Conservation (phyloP, 1,140 invertebrate genomes). For the Cardiocondyla obscurior region DNA sequence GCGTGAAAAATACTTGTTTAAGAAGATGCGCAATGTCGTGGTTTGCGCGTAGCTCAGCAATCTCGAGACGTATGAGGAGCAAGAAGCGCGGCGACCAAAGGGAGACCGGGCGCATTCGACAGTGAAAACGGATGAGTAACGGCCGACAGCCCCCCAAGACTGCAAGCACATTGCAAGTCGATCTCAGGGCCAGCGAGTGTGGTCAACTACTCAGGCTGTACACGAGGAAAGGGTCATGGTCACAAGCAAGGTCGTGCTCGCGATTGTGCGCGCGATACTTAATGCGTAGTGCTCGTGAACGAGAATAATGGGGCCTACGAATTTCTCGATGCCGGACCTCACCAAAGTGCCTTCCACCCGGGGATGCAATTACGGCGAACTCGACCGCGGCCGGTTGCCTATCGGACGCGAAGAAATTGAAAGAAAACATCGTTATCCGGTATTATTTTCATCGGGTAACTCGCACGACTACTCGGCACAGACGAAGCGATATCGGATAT, state of each 20-base stretch:
- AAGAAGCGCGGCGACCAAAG: conserved; percentile 58
- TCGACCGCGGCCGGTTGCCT: conserved; percentile 26
- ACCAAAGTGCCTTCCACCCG: background rate
- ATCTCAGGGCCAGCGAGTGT: conserved; percentile 77
- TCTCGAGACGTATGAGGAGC: conserved; percentile 29
- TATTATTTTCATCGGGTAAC: conserved; percentile 59
- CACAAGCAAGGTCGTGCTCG: conserved; percentile 78
- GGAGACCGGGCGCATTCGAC: conserved; percentile 68
- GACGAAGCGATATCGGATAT: conserved; percentile 26
- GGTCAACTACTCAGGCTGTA: conserved; percentile 67
- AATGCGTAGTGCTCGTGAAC: conserved; percentile 70
- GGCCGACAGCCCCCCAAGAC: conserved; percentile 76
- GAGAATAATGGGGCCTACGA: conserved; percentile 74
- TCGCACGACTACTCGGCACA: background rate
- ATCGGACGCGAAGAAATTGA: conserved; percentile 64
- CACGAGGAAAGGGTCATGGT: conserved; percentile 75
- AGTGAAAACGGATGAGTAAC: conserved; percentile 80
- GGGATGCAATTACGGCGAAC: conserved; percentile 57
- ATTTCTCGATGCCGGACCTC: conserved; percentile 68
- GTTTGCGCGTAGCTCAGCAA: conserved; percentile 49
- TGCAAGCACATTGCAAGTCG: conserved; percentile 65
- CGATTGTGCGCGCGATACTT: conserved; percentile 75
- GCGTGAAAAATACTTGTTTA: conserved; percentile 37
- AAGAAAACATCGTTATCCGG: conserved; percentile 68
- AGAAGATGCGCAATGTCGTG: background rate